A percentile compares a stretch with the other conserved stretches of the same genome.
Conservation (phyloP, 2,113 vertebrate genomes). For the Nyctibius bracteatus region DNA sequence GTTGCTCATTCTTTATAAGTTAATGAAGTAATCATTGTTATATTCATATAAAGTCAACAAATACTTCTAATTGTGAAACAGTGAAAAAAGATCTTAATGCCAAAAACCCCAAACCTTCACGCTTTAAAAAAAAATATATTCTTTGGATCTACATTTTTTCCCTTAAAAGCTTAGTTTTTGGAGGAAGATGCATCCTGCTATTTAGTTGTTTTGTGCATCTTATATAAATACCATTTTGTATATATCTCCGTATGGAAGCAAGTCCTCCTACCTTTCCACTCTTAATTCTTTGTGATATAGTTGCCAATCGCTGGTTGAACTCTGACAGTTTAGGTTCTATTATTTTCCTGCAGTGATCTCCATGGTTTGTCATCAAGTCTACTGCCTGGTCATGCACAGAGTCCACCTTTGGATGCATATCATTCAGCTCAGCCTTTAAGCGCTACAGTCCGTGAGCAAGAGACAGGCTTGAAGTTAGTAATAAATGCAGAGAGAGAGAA, state of each 20-base stretch:
- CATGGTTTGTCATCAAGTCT: conserved; percentile 88
- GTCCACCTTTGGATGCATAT: conserved; percentile 85
- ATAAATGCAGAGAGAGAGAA: conserved; percentile 58
- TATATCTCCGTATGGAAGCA: conserved; percentile 43
- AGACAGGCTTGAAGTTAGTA: conserved; percentile 78
- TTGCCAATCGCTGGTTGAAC: conserved; percentile 85
- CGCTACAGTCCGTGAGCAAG: conserved; percentile 81
- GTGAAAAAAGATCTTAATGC: not conserved
- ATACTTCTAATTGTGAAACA: not conserved
- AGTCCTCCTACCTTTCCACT: conserved; percentile 85
- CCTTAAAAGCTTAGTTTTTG: not conserved
- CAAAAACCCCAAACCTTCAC: fast-evolving
- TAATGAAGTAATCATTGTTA: not conserved
- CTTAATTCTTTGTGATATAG: conserved; percentile 84
- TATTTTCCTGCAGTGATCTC: conserved; percentile 89
- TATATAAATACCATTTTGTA: conserved; percentile 39
- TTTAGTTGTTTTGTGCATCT: not conserved
- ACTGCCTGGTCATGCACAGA: conserved; percentile 82
- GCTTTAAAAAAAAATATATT: not conserved
- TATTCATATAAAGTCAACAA: not conserved
- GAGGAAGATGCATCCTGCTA: not conserved
- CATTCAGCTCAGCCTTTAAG: conserved; percentile 90
- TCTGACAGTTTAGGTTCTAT: conserved; percentile 88
- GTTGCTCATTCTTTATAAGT: not conserved
- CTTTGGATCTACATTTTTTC: not conserved